phyloP scores from a whole-genome alignment of 2,888 invertebrate genomes.

The Acronicta psi region DNA sequence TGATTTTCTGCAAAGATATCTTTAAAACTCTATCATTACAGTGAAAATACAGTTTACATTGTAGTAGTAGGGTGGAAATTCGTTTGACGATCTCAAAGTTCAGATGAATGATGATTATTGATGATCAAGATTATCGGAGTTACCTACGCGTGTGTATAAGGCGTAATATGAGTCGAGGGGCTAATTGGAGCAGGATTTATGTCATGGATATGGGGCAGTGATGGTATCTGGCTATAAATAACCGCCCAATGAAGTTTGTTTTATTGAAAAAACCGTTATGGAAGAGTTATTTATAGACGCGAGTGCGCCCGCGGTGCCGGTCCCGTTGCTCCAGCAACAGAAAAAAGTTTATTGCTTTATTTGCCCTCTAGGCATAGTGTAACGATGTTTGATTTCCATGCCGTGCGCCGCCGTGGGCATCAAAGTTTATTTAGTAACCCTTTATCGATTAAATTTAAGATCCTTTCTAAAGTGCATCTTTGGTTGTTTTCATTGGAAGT shows the following conservation, averaged over 20 bases:
- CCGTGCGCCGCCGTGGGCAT: not conserved
- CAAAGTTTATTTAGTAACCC: not conserved
- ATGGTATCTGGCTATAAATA: constrained; percentile 25
- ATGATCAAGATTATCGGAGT: constrained; percentile 23
- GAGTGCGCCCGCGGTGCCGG: constrained; percentile 10
- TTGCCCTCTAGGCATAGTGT: constrained; percentile 24
- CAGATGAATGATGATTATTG: constrained; percentile 17
- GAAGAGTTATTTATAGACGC: constrained; percentile 33
- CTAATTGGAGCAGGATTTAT: constrained; percentile 29
- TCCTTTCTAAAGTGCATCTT: not conserved
- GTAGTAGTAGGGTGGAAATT: constrained; percentile 63
- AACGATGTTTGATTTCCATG: constrained; percentile 7
- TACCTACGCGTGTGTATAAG: not conserved
- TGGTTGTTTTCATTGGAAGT: not conserved
- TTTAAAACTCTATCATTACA: constrained; percentile 61
- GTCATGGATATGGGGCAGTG: constrained; percentile 3
- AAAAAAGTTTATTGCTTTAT: constrained; percentile 20
- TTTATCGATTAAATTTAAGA: not conserved
- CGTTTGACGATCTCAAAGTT: constrained; percentile 37
- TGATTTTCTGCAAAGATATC: constrained; percentile 28
- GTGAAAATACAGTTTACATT: constrained; percentile 67
- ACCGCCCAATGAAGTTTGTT: constrained; percentile 26
- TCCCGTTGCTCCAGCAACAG: constrained; percentile 8
- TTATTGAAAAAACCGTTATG: constrained; percentile 41
- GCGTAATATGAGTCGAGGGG: not conserved